These are phyloP conservation scores for Mystacornis crossleyi DNA, from an alignment of 2,113 vertebrate species.

Conservation along the genomic window DNA sequence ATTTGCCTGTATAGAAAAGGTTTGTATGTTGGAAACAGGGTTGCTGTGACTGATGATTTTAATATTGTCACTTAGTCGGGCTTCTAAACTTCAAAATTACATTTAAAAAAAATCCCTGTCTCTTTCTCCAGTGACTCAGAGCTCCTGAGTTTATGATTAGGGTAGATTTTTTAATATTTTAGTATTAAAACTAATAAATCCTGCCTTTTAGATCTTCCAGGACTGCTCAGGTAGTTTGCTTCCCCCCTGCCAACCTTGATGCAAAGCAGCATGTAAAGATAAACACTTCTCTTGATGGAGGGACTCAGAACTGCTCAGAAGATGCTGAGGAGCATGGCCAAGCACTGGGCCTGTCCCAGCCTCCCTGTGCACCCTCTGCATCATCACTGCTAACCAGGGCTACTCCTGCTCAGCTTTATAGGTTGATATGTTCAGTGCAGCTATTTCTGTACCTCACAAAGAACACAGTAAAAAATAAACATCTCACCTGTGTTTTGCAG, in stretches of 20 bases:
- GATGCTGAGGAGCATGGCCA: not conserved
- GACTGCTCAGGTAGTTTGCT: not conserved
- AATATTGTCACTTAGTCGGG: conserved; percentile 21
- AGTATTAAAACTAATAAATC: conserved; percentile 50
- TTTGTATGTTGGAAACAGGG: not conserved
- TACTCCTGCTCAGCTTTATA: not conserved
- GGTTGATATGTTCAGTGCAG: not conserved
- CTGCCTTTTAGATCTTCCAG: not conserved
- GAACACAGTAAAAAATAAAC: not conserved
- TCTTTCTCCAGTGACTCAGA: not conserved
- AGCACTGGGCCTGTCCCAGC: not conserved
- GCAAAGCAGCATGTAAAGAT: not conserved
- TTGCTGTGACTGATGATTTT: conserved; percentile 56
- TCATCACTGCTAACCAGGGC: not conserved
- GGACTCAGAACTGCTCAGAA: not conserved
- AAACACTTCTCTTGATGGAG: not conserved
- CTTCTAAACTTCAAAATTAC: conserved; percentile 10
- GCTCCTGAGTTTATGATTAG: not conserved
- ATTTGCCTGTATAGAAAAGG: not conserved
- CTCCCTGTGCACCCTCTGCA: not conserved
- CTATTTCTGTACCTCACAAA: not conserved
- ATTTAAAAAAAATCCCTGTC: not conserved
- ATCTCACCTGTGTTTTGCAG: not conserved
- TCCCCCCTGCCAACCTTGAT: not conserved
- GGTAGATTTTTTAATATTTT: not conserved